Evolutionary conservation across 2,113 vertebrate species (phyloP).

Genomic region (Australoheros scitulus): DNA sequence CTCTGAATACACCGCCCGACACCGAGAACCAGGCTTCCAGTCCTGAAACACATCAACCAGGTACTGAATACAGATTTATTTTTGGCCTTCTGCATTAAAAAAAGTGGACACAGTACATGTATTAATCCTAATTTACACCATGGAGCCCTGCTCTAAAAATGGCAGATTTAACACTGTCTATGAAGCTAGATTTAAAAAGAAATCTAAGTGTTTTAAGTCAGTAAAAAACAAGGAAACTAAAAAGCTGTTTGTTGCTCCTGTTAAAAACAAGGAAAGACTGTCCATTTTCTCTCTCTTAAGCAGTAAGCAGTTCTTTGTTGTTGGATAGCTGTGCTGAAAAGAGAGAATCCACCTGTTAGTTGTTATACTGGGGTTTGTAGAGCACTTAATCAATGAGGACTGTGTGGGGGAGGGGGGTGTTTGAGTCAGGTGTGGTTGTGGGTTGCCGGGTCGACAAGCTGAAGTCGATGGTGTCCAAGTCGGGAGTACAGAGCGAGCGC

Average conservation of each 20-base stretch:
- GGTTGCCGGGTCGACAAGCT: background rate
- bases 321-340: too few species aligned
- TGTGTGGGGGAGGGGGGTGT: background rate
- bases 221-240: background rate
- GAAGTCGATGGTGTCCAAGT: background rate
- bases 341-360: too few species aligned
- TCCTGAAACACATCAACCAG: slow-evolving; percentile 22
- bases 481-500: fast-evolving
- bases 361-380: too few species aligned
- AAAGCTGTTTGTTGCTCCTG: too few species aligned
- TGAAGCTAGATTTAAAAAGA: background rate
- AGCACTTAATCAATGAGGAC: background rate
- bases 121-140: background rate
- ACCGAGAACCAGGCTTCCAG: slow-evolving; percentile 67
- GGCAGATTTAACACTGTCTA: background rate
- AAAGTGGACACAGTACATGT: fast-evolving
- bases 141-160: too few species aligned
- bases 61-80: background rate
- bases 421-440: background rate
- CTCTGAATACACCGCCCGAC: slow-evolving; percentile 63
- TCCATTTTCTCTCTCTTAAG: background rate
- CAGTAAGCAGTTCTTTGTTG: background rate
- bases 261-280: background rate
- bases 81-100: background rate
- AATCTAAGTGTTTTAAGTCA: background rate